phyloP scores from a whole-genome alignment of 2,888 invertebrate species.

The Trilocha varians region DNA sequence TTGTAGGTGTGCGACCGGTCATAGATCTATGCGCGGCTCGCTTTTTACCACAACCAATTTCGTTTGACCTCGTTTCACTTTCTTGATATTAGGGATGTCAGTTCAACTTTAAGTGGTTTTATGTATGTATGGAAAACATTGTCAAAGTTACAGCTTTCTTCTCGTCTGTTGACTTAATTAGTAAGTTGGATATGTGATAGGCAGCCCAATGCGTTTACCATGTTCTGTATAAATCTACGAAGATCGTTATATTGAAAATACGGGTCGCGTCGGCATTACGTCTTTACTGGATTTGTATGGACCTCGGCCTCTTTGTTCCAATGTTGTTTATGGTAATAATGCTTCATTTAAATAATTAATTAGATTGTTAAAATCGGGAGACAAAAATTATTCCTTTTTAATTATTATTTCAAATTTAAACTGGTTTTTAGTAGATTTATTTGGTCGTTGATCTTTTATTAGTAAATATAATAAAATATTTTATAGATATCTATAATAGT shows the following conservation, averaged over 20 bases:
- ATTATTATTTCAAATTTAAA: neutral
- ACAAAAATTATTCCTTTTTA: neutral
- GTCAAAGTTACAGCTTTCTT: slow-evolving; percentile 71
- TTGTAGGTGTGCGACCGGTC: too few relatives aligned
- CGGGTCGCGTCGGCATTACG: slow-evolving; percentile 44
- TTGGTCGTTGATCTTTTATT: too few relatives aligned
- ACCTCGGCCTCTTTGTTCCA: slow-evolving; percentile 20
- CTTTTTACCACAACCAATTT: slow-evolving; percentile 42
- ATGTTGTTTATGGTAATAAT: slow-evolving; percentile 3
- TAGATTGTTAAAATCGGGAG: neutral
- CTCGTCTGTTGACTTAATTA: slow-evolving; percentile 68
- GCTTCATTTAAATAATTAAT: neutral
- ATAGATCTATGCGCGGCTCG: slow-evolving; percentile 66
- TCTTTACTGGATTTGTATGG: slow-evolving; percentile 31
- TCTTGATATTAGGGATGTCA: slow-evolving; percentile 8
- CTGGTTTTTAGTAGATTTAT: too few relatives aligned
- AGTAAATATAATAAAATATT: too few relatives aligned
- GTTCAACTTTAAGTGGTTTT: slow-evolving; percentile 34
- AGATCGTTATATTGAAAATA: slow-evolving; percentile 68
- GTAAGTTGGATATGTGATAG: slow-evolving; percentile 72
- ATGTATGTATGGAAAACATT: slow-evolving; percentile 70
- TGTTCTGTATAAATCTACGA: slow-evolving; percentile 53
- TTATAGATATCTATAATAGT: too few relatives aligned
- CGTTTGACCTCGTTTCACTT: slow-evolving; percentile 20
- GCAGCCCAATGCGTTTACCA: slow-evolving; percentile 62